These are phyloP conservation scores for Heterochromis multidens DNA, from an alignment of 2,113 vertebrate genomes.

Conservation along the genomic window DNA sequence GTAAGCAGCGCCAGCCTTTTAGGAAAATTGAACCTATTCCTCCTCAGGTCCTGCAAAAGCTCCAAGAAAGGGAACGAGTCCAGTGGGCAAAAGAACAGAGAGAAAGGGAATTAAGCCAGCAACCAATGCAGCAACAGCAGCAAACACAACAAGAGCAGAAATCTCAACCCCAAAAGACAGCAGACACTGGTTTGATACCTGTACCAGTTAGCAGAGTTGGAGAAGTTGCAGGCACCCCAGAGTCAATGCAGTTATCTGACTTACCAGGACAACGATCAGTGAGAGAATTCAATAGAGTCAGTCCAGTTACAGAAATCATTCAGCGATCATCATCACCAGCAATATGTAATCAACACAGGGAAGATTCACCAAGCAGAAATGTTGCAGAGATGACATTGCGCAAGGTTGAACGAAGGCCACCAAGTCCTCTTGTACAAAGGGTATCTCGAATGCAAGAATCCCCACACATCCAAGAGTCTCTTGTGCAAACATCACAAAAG, in stretches of 20 bases:
- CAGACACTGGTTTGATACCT: conserved; percentile 41
- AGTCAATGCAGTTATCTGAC: conserved; percentile 74
- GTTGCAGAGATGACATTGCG: conserved; percentile 65
- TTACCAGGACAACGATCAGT: conserved; percentile 70
- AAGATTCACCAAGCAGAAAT: conserved; percentile 64
- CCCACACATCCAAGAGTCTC: conserved; percentile 32
- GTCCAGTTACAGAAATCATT: conserved; percentile 65
- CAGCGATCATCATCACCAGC: conserved; percentile 69
- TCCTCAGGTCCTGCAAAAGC: conserved; percentile 77
- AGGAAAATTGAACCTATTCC: conserved; percentile 70
- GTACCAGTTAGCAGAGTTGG: conserved; percentile 24
- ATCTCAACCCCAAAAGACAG: conserved; percentile 15
- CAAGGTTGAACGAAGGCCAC: conserved; percentile 72
- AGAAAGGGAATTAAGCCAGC: conserved; percentile 42
- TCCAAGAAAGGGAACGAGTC: conserved; percentile 75
- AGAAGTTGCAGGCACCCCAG: conserved; percentile 48
- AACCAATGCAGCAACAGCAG: conserved; percentile 50
- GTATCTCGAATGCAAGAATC: conserved; percentile 68
- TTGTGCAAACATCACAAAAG: conserved; percentile 20
- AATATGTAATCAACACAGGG: conserved; percentile 51
- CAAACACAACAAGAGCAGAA: conserved; percentile 28
- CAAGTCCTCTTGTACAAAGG: conserved; percentile 75
- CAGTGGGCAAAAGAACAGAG: conserved; percentile 69
- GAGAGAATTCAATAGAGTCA: conserved; percentile 57
- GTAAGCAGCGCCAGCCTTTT: conserved; percentile 70